A percentile compares a stretch with the other conserved stretches of the same genome.
These are phyloP conservation scores for Phyllotis vaccarum DNA, from an alignment of 2,797 vertebrate species.

Conservation along the genomic window DNA sequence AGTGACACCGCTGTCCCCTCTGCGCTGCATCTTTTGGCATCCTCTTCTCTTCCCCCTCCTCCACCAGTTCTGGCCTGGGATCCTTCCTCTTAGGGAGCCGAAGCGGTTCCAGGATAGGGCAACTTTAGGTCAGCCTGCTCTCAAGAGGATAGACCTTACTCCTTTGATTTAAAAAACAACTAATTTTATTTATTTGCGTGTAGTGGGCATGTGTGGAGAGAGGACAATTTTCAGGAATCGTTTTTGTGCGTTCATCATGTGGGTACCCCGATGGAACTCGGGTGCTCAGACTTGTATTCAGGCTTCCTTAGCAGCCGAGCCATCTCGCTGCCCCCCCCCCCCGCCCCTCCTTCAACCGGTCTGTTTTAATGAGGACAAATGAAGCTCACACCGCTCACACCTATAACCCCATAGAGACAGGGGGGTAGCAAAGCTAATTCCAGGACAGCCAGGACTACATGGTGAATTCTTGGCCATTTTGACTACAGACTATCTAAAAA, in stretches of 20 bases:
- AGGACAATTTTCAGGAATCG: neutral
- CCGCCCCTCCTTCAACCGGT: neutral
- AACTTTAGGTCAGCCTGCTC: slow-evolving; percentile 17
- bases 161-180: neutral
- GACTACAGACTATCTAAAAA: neutral
- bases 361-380: neutral
- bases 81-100: slow-evolving; percentile 11
- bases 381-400: neutral
- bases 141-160: neutral
- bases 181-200: neutral
- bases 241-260: neutral
- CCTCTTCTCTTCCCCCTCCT: neutral
- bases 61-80: neutral
- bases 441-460: neutral
- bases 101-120: neutral
- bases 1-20: slow-evolving; percentile 63
- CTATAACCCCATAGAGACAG: neutral
- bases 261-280: neutral
- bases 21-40: neutral
- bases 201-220: neutral
- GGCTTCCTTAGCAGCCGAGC: neutral
- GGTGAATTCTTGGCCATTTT: neutral
- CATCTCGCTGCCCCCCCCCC: neutral
- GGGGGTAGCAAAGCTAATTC: neutral
- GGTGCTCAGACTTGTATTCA: neutral